Base-by-base conservation (phyloP, 2,797 vertebrate species). In the Cyclopterus lumpus region DNA sequence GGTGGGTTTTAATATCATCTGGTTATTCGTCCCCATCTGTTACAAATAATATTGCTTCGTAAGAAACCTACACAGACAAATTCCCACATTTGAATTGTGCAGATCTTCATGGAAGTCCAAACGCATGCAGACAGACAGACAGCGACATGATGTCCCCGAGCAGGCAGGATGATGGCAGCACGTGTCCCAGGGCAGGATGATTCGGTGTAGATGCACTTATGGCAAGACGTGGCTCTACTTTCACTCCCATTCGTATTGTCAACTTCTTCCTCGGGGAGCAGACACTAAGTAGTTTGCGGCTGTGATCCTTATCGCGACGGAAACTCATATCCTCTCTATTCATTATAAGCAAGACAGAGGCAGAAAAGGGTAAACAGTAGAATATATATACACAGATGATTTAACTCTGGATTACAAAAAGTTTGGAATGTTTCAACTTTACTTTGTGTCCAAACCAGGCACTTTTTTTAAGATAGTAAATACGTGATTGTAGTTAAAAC, bases 211-310 rank as follows among this genome's bases (percentile, higher is more conserved):
- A 87, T 76, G 62, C 73, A 86, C 75, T 72, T 72, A 82, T 38
- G 51, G 64, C 58, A 65, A 69, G 62, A 71, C 38, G 65, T 18
- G 49, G 30, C 64, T 80, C 58, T 46, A 49, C 71, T 82, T 69
- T 77, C 38, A 68, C 44, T 73, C 64, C 63, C 64, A 83, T 82
- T 80, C 75, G 76, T 64, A 86, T 82, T 67, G 84, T 80, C 85
- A 83, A 69, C 62, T 66, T 48, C 65, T 28, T 79, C 80, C 72
- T 80, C 8, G 38, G 79, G 81, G 78, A 81, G 71, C 28, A 73
- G 76, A 36, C 53, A 40, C 16, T 30, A 51, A 60, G 46, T 57
- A 57, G 67, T 75, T 32, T 60, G 58, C 69, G 46, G 55, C 44
- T 10, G 10, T 54, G 16, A 54, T 68, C 2, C 55, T 66, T 51